Base-by-base conservation (phyloP, 2,113 vertebrate species). In the Otocyon megalotis region DNA sequence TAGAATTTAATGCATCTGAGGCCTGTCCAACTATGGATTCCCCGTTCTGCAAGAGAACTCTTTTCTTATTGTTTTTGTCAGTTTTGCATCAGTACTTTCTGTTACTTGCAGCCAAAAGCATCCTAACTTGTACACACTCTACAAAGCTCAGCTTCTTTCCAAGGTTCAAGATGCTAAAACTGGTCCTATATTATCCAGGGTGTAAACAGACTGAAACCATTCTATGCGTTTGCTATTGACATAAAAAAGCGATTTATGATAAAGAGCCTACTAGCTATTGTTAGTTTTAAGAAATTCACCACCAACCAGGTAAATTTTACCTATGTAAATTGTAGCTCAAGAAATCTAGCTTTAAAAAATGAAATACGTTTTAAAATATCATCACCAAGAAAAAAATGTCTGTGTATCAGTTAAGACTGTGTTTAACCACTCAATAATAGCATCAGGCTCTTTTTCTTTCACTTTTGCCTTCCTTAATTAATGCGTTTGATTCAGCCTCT, bases 261-360 rank as follows among this genome's bases (percentile, higher is more conserved):
- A 63, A 71, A 95, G 11, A 35, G 20, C 50, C 82, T 30, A 22
- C 19, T 58, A 87, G n/a, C 50, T 85, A 62, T n/a, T 85, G 50
- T 85, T 88, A n/a, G 15, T 95, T 90, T 87, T 79, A 82, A 62
- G 84, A 87, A 88, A 69, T 71, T 84, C 50, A 88, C n/a, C 19
- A 60, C 35, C 43, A 71, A n/a, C 30, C 14, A 28, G 22, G 22
- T 90, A 2, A 92, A 60, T 65, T 79, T 92, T 63, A 84, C 30
- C 7, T n/a, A 62, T n/a, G 3, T 76, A 77, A 48, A 24, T 43
- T 86, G 13, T 26, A 69, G 8, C 24, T 90, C 54, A 67, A 81
- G 88, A 85, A 90, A 56, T 8, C 24, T 60, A 58, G 74, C 12
- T 35, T 76, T 89, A 26, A 94, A 91, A 95, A 26, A 43, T 58